Evolutionary conservation across 2,113 vertebrate genomes (phyloP), one percentile per base, ranked within the genome.

Genomic region (Eidolon helvum): DNA sequence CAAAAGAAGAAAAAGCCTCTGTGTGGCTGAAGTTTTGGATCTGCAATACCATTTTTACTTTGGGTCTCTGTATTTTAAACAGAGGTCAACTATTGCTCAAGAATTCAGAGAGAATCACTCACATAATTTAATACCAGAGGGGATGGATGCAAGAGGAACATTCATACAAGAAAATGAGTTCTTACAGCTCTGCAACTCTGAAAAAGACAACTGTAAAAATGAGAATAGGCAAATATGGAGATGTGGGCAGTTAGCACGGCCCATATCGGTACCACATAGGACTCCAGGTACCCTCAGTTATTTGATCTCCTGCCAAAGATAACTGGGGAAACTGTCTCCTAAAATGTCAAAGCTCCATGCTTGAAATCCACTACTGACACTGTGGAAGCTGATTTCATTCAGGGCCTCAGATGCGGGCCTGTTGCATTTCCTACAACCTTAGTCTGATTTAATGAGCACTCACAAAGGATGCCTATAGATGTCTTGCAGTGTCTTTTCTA

Each of bases 81-180:
- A 80, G 77, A 88, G 24, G 33, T 61, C 59, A n/a, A 63, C 22
- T 24, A 38, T 15, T 38, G 59, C 53, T 63, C 12, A 11, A 16
- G 59, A 72, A 90, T 45, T 72, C 38, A 87, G 75, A 80, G 19
- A 65, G 55, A 93, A 91, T 80, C 87, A 48, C 65, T 93, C n/a
- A 80, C 21, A 33, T 69, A 82, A 93, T 74, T 93, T 93, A 71
- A 93, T 80, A 87, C 48, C 66, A 79, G 50, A 86, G 38, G 7
- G 10, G 57, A 79, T 48, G 87, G 83, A 87, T 50, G 79, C 30
- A 87, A 75, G 43, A 79, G 68, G 26, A 95, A 84, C 24, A 95
- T 65, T 38, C 40, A 48, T 66, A 55, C 19, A 87, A 57, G n/a
- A 71, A 92, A 96, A 66, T 14, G 11, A 90, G 69, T 71, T 61